Evolutionary conservation across 2,888 invertebrate genomes (phyloP).

Genomic region (Polymixis lichenea): DNA sequence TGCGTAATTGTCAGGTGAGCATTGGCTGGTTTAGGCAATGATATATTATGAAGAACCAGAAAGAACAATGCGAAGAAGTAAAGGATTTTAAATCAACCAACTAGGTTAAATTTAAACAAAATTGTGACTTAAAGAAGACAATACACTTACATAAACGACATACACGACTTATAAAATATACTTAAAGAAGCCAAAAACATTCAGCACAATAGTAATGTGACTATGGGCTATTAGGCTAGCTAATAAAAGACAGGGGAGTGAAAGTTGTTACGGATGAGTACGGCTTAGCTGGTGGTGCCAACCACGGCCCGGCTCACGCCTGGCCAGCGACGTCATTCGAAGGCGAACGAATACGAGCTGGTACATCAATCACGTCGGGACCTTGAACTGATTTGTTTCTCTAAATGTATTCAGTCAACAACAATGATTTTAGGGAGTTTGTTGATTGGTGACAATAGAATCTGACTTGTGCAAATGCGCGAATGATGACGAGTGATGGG

Average conservation of each 20-base stretch:
- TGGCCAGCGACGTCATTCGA: constrained; percentile 54
- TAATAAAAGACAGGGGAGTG: constrained; percentile 65
- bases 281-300: constrained; percentile 66
- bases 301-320: constrained; percentile 59
- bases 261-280: constrained; percentile 57
- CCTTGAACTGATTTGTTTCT: constrained; percentile 62
- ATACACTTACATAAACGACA: no score
- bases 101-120: neutral
- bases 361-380: constrained; percentile 59
- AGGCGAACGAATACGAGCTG: constrained; percentile 45
- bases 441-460: neutral
- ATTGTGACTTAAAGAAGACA: constrained; percentile 13
- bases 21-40: neutral
- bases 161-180: no score
- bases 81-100: neutral
- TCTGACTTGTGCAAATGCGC: neutral
- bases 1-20: neutral
- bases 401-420: constrained; percentile 33
- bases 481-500: neutral
- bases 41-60: neutral
- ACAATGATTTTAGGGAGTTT: constrained; percentile 9
- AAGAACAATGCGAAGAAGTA: no score
- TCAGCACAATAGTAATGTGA: constrained; percentile 60
- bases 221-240: constrained; percentile 61
- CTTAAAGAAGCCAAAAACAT: constrained; percentile 23